These are phyloP conservation scores for Drosophila mayri DNA, from an alignment of 1,140 invertebrate genomes.

Conservation along the genomic window DNA sequence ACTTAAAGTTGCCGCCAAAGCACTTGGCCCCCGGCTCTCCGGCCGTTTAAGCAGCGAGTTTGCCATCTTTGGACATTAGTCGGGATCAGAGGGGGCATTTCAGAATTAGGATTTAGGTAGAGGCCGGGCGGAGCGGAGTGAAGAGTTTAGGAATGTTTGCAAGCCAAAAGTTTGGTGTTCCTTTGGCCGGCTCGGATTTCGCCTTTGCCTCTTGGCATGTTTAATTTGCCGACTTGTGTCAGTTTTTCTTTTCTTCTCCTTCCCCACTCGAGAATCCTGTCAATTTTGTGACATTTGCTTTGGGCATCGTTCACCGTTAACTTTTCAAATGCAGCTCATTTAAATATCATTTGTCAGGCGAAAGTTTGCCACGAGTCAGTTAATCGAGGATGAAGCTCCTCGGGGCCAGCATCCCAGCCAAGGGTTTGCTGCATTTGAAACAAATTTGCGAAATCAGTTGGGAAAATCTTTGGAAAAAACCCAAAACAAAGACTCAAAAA, in stretches of 20 bases:
- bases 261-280: slow-evolving; percentile 53
- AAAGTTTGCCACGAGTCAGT: slow-evolving; percentile 45
- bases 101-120: neutral
- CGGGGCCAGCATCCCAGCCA: neutral
- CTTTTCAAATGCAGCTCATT: slow-evolving; percentile 80
- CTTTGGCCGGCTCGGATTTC: slow-evolving; percentile 57
- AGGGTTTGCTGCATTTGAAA: slow-evolving; percentile 4
- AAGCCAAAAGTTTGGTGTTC: slow-evolving; percentile 61
- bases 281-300: slow-evolving; percentile 64
- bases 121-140: slow-evolving; percentile 2
- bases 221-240: slow-evolving; percentile 76
- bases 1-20: slow-evolving; percentile 49
- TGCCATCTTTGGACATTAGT: slow-evolving; percentile 45
- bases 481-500: neutral
- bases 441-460: neutral
- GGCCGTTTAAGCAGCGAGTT: slow-evolving; percentile 64
- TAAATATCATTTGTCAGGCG: slow-evolving; percentile 74
- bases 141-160: slow-evolving; percentile 65
- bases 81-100: slow-evolving; percentile 8
- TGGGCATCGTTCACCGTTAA: slow-evolving; percentile 45
- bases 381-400: slow-evolving; percentile 35
- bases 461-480: neutral
- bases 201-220: slow-evolving; percentile 71
- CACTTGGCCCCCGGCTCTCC: slow-evolving; percentile 28
- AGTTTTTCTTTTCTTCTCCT: slow-evolving; percentile 30